phyloP scores from a whole-genome alignment of 2,888 invertebrate genomes.

The Plebejus argus region DNA sequence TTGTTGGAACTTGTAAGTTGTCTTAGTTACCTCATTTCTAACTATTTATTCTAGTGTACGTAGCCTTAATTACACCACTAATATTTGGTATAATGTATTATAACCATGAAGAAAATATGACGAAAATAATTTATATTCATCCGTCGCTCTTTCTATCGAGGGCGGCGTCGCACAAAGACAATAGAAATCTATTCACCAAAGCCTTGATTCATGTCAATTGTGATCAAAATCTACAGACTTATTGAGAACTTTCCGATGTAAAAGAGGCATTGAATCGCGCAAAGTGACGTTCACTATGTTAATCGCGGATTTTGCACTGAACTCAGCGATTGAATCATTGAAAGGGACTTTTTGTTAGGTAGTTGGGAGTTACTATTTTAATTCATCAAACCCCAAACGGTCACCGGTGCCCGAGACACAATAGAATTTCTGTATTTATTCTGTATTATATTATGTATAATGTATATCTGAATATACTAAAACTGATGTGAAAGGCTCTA shows the following conservation, averaged over 20 bases:
- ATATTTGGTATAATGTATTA: too few species aligned
- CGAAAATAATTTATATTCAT: not conserved
- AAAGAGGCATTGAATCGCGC: constrained; percentile 12
- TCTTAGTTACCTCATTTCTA: too few species aligned
- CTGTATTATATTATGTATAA: too few species aligned
- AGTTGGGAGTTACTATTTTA: not conserved
- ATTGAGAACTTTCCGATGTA: constrained; percentile 25
- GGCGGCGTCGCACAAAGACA: constrained; percentile 26
- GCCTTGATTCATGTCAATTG: constrained; percentile 30
- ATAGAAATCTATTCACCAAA: constrained; percentile 24
- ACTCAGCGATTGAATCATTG: not conserved
- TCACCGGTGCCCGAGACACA: too few species aligned
- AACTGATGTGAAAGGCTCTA: too few species aligned
- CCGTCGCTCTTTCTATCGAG: constrained; percentile 2
- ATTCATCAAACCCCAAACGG: too few species aligned
- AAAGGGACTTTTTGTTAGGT: not conserved
- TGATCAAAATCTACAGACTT: constrained; percentile 29
- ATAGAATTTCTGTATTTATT: too few species aligned
- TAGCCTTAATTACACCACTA: too few species aligned
- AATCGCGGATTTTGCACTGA: constrained; percentile 14
- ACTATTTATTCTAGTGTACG: too few species aligned
- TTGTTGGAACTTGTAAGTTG: too few species aligned
- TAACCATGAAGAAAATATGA: too few species aligned
- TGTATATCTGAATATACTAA: too few species aligned
- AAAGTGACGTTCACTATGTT: constrained; percentile 21